These are phyloP conservation scores for Coluber constrictor DNA, from an alignment of 2,797 vertebrate genomes.

Conservation along the genomic window DNA sequence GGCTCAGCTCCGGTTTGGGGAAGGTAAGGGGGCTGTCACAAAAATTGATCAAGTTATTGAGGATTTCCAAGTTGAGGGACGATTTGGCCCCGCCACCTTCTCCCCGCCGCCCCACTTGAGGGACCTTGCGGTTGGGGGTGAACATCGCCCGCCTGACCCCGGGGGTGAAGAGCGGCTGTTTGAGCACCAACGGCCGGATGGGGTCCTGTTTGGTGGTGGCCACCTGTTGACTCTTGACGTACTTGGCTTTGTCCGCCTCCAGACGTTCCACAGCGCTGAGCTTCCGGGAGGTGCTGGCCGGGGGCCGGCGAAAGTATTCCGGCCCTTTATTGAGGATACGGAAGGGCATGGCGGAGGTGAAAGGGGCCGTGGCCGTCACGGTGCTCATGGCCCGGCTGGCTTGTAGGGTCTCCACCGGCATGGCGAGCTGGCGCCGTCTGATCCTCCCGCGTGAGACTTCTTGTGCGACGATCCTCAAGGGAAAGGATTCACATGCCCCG, in stretches of 20 bases:
- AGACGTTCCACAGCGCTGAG: conserved; percentile 91
- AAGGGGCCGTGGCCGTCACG: conserved; percentile 51
- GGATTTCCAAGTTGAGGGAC: conserved; percentile 87
- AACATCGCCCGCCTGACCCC: conserved; percentile 69
- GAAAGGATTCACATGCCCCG: too few species aligned
- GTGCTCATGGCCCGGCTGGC: conserved; percentile 43
- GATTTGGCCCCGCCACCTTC: conserved; percentile 64
- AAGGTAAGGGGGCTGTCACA: conserved; percentile 68
- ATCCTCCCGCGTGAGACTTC: not conserved
- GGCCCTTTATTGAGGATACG: conserved; percentile 92
- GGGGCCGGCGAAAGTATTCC: conserved; percentile 81
- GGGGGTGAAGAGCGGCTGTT: conserved; percentile 84
- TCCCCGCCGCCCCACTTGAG: conserved; percentile 51
- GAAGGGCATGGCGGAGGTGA: conserved; percentile 85
- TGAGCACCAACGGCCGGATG: conserved; percentile 81
- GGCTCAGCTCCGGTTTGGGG: conserved; percentile 71
- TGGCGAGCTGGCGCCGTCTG: not conserved
- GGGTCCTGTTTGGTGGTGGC: conserved; percentile 88
- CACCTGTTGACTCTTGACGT: conserved; percentile 94
- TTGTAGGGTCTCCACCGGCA: conserved; percentile 71
- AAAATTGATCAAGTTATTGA: conserved; percentile 89
- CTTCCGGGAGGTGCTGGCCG: conserved; percentile 74
- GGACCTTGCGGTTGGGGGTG: conserved; percentile 68
- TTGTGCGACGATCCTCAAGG: accelerated
- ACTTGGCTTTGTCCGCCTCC: conserved; percentile 97